These are phyloP conservation scores for Trissolcus brochymenae DNA, from an alignment of 2,888 invertebrate species.

Conservation along the genomic window DNA sequence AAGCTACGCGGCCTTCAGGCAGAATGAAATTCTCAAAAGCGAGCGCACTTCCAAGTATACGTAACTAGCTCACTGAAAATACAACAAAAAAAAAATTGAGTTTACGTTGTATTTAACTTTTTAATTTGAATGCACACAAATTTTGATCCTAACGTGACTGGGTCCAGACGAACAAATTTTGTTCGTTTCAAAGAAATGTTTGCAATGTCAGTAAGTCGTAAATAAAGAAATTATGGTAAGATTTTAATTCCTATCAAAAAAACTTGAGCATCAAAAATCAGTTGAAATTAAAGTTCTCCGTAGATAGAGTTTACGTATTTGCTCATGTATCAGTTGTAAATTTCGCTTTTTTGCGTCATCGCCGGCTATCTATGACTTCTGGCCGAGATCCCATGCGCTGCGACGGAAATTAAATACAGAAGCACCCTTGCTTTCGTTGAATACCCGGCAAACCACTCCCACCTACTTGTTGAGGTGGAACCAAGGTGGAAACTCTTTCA, in stretches of 20 bases:
- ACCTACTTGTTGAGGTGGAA: conserved; percentile 69
- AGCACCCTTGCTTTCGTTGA: conserved; percentile 46
- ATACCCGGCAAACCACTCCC: conserved; percentile 63
- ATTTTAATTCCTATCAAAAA: too few species aligned
- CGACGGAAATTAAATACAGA: conserved; percentile 73
- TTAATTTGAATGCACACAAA: too few species aligned
- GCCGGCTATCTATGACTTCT: conserved; percentile 55
- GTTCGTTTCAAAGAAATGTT: too few species aligned
- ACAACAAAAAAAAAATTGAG: too few species aligned
- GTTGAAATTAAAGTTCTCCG: conserved; percentile 23
- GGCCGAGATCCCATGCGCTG: conserved; percentile 64
- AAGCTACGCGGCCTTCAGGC: too few species aligned
- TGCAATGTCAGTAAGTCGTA: neutral
- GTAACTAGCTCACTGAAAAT: neutral
- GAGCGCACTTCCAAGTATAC: too few species aligned
- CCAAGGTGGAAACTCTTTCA: conserved; percentile 62
- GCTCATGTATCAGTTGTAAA: conserved; percentile 56
- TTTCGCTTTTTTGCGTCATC: conserved; percentile 56
- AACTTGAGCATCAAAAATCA: neutral
- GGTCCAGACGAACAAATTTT: too few species aligned
- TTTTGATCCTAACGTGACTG: too few species aligned
- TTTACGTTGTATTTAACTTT: too few species aligned
- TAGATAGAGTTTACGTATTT: conserved; percentile 6
- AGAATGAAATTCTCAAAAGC: too few species aligned
- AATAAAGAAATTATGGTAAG: neutral